phyloP scores from a whole-genome alignment of 2,113 vertebrate genomes.

The human (Homo sapiens) region GRCh38 chr14:53767501-53768000 shows the following conservation, averaged over 20 bases:
- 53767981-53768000: neutral
- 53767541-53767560: neutral
- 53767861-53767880: neutral
- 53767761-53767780: neutral
- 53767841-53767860: neutral
- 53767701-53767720: neutral
- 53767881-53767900: neutral
- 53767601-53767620: neutral
- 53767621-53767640: neutral
- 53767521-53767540: neutral
- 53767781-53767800: neutral
- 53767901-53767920: neutral
- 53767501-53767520: neutral
- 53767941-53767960: neutral
- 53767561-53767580: neutral
- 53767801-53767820: neutral
- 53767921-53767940: neutral
- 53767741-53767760: neutral
- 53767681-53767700: conserved; percentile 18
- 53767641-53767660: neutral
- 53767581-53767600: neutral
- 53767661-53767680: neutral
- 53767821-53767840: neutral
- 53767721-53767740: neutral
- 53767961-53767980: neutral